phyloP scores from a whole-genome alignment of 2,888 invertebrate genomes.

The Anoplius nigerrimus region DNA sequence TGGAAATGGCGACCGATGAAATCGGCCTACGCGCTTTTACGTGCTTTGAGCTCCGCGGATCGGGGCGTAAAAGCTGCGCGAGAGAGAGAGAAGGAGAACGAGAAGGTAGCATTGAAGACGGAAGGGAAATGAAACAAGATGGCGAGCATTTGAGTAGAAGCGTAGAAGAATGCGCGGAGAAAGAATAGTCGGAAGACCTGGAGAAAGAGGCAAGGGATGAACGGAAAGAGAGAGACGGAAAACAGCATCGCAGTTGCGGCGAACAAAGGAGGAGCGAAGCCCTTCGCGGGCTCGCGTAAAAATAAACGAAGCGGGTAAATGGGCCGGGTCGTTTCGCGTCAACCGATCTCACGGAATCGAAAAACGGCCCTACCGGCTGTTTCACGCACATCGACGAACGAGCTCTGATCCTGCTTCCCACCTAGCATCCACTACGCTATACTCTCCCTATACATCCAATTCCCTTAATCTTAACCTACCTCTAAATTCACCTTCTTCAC shows the following conservation, averaged over 20 bases:
- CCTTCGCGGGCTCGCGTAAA: conserved; percentile 40
- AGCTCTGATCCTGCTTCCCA: too few species aligned
- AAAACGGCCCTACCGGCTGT: conserved; percentile 23
- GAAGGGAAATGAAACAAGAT: neutral
- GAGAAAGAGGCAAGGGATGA: conserved; percentile 9
- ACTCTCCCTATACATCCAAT: too few species aligned
- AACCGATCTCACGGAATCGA: conserved; percentile 30
- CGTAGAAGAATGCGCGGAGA: neutral
- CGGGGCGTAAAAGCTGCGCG: neutral
- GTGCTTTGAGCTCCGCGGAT: too few species aligned
- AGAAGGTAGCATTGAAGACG: neutral
- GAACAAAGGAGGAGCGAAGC: conserved; percentile 31
- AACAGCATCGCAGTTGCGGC: conserved; percentile 28
- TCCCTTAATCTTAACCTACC: too few species aligned
- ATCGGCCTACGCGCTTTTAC: too few species aligned
- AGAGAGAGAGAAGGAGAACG: neutral
- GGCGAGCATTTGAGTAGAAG: neutral
- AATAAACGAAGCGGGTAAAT: conserved; percentile 50
- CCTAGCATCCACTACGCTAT: too few species aligned
- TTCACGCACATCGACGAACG: conserved; percentile 5
- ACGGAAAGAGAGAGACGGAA: conserved; percentile 6
- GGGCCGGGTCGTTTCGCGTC: conserved; percentile 32
- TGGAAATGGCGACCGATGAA: too few species aligned
- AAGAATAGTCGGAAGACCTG: neutral
- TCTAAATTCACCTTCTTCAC: too few species aligned